Evolutionary conservation across 2,113 vertebrate genomes (phyloP).

Genomic region (Bungarus multicinctus): DNA sequence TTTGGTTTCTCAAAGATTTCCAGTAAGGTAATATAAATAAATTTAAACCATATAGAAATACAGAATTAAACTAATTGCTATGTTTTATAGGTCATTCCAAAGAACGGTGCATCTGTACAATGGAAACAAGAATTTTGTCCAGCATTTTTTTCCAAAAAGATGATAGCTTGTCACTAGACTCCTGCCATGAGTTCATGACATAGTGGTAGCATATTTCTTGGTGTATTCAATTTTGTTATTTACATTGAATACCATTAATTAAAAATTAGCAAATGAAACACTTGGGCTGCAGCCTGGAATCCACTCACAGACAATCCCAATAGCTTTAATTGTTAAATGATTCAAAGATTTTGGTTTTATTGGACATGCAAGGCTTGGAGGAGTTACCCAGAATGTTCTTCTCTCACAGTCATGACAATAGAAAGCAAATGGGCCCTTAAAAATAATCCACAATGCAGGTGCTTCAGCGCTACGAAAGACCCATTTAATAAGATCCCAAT

Average conservation of each 20-base stretch:
- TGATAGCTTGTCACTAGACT: constrained; percentile 55
- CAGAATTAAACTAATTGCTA: not conserved
- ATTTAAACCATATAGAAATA: not conserved
- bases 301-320: constrained; percentile 4
- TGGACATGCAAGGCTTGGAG: not conserved
- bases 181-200: constrained; percentile 35
- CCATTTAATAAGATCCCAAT: constrained; percentile 48
- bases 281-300: not conserved
- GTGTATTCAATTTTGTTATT: constrained; percentile 34
- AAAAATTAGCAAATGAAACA: constrained; percentile 19
- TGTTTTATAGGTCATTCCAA: not conserved
- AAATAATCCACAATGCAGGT: constrained; percentile 45
- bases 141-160: not conserved
- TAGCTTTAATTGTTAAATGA: constrained; percentile 15
- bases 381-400: constrained; percentile 10
- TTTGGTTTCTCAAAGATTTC: not conserved
- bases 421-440: constrained; percentile 44
- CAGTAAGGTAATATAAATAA: not conserved
- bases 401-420: constrained; percentile 37
- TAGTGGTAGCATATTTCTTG: constrained; percentile 33
- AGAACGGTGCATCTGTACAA: not conserved
- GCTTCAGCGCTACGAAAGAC: constrained; percentile 16
- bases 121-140: not conserved
- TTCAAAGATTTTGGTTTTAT: constrained; percentile 4
- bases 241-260: constrained; percentile 31